Evolutionary conservation across 2,888 invertebrate species (phyloP).

Genomic region (Spisula solida): DNA sequence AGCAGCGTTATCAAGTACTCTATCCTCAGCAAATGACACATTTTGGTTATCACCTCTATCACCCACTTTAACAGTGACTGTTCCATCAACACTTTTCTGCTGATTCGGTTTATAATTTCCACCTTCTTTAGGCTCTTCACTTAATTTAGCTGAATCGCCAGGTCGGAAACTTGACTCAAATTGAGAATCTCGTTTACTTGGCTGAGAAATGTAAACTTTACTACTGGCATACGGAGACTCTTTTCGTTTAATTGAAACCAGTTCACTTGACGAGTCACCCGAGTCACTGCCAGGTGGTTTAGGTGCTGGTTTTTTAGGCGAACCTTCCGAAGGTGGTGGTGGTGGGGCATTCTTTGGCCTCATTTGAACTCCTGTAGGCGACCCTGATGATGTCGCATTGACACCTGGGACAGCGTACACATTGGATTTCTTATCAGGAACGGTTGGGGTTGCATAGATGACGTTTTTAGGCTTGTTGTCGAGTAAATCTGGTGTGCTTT

Average conservation of each 20-base stretch:
- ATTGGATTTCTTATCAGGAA: slow-evolving; percentile 64
- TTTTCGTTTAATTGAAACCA: slow-evolving; percentile 78
- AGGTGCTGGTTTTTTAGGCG: slow-evolving; percentile 76
- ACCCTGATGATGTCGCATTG: slow-evolving; percentile 48
- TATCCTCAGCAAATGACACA: slow-evolving; percentile 83
- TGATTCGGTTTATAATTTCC: slow-evolving; percentile 69
- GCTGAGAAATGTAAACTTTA: slow-evolving; percentile 66
- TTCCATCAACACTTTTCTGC: slow-evolving; percentile 67
- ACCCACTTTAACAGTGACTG: slow-evolving; percentile 49
- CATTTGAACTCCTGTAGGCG: slow-evolving; percentile 49
- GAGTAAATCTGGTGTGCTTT: slow-evolving; percentile 81
- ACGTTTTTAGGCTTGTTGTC: slow-evolving; percentile 51
- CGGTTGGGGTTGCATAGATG: slow-evolving; percentile 74
- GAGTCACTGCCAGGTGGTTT: slow-evolving; percentile 77
- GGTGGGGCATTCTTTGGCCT: slow-evolving; percentile 75
- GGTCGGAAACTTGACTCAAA: slow-evolving; percentile 95
- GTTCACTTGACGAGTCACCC: slow-evolving; percentile 71
- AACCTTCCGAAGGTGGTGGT: slow-evolving; percentile 74
- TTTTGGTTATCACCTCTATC: slow-evolving; percentile 71
- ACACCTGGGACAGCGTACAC: slow-evolving; percentile 60
- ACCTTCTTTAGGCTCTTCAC: slow-evolving; percentile 93
- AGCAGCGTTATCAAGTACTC: slow-evolving; percentile 81
- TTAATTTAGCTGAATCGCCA: slow-evolving; percentile 94
- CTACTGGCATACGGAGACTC: slow-evolving; percentile 74
- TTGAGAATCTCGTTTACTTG: slow-evolving; percentile 67